Conservation (phyloP, 1,140 invertebrate genomes). For the Contarinia nasturtii region DNA sequence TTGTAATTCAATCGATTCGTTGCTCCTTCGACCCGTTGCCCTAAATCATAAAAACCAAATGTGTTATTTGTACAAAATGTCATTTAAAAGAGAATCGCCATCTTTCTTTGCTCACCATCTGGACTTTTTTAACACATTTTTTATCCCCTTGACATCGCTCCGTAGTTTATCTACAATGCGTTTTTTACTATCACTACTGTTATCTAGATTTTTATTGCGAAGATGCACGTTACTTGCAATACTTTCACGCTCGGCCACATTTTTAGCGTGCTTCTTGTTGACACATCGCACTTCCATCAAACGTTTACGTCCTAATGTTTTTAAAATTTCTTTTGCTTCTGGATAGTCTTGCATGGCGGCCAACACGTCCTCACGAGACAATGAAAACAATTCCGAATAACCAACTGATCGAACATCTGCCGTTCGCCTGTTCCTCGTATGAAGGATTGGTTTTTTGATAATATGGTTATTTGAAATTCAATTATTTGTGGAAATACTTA, state of each 20-base stretch:
- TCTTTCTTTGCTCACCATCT: slow-evolving; percentile 15
- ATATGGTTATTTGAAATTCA: too few species aligned
- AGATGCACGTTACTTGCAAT: slow-evolving; percentile 12
- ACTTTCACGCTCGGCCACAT: slow-evolving; percentile 13
- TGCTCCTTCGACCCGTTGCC: slow-evolving; percentile 27
- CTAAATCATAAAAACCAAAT: background rate
- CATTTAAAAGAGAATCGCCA: background rate
- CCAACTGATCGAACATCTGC: slow-evolving; percentile 91
- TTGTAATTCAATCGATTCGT: slow-evolving; percentile 45
- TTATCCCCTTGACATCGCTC: slow-evolving; percentile 61
- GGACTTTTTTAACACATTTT: slow-evolving; percentile 42
- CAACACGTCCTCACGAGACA: slow-evolving; percentile 86
- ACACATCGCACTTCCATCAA: slow-evolving; percentile 58
- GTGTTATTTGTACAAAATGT: background rate
- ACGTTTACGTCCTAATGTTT: slow-evolving; percentile 66
- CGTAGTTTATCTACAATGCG: slow-evolving; percentile 62
- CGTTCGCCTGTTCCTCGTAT: slow-evolving; percentile 46
- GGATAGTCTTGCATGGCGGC: slow-evolving; percentile 93
- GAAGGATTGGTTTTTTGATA: background rate
- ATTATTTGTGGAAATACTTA: slow-evolving; percentile 29
- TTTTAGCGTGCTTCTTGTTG: slow-evolving; percentile 22
- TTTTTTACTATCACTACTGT: slow-evolving; percentile 45
- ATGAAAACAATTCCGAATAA: slow-evolving; percentile 86
- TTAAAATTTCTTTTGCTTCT: slow-evolving; percentile 83
- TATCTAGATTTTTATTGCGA: slow-evolving; percentile 10